These are phyloP conservation scores for Mamestra configurata DNA, from an alignment of 1,140 invertebrate genomes.

Conservation along the genomic window DNA sequence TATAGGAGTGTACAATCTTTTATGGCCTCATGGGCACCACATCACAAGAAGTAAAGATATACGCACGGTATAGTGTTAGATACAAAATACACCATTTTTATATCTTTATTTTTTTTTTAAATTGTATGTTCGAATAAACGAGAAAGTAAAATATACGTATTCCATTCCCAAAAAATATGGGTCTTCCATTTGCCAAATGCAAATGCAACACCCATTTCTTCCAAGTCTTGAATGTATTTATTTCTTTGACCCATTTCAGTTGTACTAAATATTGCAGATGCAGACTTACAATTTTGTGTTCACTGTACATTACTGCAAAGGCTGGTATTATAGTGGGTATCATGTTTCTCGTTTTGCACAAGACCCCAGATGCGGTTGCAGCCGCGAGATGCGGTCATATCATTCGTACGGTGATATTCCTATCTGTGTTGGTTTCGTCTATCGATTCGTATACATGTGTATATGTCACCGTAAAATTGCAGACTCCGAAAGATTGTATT, in stretches of 20 bases:
- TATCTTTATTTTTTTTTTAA: no score
- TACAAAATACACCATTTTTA: no score
- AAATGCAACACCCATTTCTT: no score
- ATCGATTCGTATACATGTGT: constrained; percentile 5
- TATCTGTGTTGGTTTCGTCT: constrained; percentile 2
- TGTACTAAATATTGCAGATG: not conserved
- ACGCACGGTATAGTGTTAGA: no score
- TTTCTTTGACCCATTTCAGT: not conserved
- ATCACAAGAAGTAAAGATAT: not conserved
- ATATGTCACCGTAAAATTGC: not conserved
- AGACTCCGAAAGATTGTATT: no score
- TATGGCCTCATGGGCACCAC: not conserved
- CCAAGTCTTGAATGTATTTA: no score
- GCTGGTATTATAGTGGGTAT: constrained; percentile 4
- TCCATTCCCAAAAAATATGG: no score
- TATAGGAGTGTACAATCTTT: not conserved
- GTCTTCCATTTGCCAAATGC: no score
- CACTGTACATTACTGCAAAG: not conserved
- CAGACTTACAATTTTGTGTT: not conserved
- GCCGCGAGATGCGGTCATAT: constrained; percentile 37
- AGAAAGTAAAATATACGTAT: no score
- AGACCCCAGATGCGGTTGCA: constrained; percentile 30
- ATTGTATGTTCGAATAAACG: no score
- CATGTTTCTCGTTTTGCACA: constrained; percentile 41
- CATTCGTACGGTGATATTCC: constrained; percentile 4